These are phyloP conservation scores for Sebastiscus tertius DNA, from an alignment of 2,797 vertebrate genomes.

Conservation along the genomic window DNA sequence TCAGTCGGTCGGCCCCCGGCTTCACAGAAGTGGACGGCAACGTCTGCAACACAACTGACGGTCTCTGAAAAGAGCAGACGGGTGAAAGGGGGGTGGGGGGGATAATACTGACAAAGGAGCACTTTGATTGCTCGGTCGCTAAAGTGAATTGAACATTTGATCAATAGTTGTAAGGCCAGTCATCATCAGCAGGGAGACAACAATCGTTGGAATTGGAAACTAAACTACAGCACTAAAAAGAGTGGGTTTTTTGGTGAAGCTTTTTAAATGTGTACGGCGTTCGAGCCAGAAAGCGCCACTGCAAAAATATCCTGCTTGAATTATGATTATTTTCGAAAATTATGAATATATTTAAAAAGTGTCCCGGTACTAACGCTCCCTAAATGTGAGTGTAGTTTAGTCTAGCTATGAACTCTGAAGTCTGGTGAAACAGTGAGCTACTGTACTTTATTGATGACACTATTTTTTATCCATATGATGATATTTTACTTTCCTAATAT, in stretches of 20 bases:
- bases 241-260: background rate
- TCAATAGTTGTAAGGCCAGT: slow-evolving; percentile 53
- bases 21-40: slow-evolving; percentile 24
- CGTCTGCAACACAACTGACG: slow-evolving; percentile 36
- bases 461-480: background rate
- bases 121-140: slow-evolving; percentile 43
- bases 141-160: slow-evolving; percentile 51
- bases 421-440: background rate
- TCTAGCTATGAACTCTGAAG: too few relatives aligned
- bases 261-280: background rate
- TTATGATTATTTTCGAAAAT: too few relatives aligned
- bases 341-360: too few relatives aligned
- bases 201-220: slow-evolving; percentile 2
- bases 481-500: background rate
- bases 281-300: background rate
- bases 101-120: slow-evolving; percentile 38
- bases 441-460: background rate
- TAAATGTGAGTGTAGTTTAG: background rate
- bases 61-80: slow-evolving; percentile 31
- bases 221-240: background rate
- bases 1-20: slow-evolving; percentile 5
- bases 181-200: slow-evolving; percentile 12
- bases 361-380: too few relatives aligned
- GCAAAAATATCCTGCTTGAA: background rate
- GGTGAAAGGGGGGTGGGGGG: background rate